Conservation (phyloP, 2,113 vertebrate genomes). For the Otus sunia region DNA sequence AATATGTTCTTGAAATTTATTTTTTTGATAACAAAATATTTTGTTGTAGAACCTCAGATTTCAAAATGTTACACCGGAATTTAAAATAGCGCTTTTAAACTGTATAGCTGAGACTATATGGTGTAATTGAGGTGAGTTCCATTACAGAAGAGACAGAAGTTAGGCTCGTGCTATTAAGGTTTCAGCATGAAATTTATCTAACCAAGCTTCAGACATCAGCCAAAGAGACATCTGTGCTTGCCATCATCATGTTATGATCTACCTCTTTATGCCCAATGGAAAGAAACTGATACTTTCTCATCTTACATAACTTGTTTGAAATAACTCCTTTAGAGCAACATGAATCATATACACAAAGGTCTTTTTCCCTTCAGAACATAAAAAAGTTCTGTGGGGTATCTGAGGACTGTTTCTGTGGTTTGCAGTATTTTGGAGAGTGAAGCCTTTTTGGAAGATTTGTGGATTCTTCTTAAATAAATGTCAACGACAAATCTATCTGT, state of each 20-base stretch:
- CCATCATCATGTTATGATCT: not conserved
- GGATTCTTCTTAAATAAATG: not conserved
- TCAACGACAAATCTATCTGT: not conserved
- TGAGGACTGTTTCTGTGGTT: not conserved
- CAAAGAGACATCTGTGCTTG: not conserved
- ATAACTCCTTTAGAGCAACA: not conserved
- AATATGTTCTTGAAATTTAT: not conserved
- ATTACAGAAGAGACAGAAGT: not conserved
- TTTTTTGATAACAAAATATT: not conserved
- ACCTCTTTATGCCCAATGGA: not conserved
- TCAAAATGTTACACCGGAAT: accelerated
- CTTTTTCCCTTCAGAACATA: not conserved
- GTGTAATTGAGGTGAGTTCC: not conserved
- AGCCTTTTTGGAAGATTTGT: not conserved
- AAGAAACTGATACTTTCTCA: not conserved
- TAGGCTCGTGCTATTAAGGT: not conserved
- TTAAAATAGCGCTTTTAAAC: not conserved
- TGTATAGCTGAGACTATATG: not conserved
- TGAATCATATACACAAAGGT: not conserved
- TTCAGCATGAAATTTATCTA: not conserved
- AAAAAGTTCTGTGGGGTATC: not conserved
- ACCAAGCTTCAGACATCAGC: not conserved
- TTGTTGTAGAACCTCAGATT: not conserved
- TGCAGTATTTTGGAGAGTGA: not conserved
- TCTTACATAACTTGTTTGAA: not conserved